These are phyloP conservation scores for Rousettus leschenaultii DNA, from an alignment of 2,113 vertebrate genomes.

Conservation along the genomic window DNA sequence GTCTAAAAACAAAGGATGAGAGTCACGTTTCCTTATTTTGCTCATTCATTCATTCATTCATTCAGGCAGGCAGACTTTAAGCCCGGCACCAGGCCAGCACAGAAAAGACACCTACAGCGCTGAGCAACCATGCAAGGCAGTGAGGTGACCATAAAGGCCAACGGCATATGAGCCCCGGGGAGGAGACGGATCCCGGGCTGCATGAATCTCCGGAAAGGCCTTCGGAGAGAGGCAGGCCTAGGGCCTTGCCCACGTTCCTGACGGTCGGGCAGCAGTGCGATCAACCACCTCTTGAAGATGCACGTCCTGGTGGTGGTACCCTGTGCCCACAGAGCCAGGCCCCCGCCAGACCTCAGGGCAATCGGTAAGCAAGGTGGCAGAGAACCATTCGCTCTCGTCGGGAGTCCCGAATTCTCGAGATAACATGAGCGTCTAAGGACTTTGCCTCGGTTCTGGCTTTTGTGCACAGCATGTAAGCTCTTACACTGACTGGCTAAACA, in stretches of 20 bases:
- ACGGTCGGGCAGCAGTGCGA: accelerated
- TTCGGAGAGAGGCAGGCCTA: neutral
- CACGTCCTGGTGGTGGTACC: neutral
- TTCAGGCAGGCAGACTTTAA: neutral
- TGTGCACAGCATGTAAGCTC: too few species aligned
- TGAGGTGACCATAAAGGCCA: accelerated
- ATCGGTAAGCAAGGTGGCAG: neutral
- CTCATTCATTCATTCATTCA: neutral
- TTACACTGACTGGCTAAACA: neutral
- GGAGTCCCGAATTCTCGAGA: neutral
- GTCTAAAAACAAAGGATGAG: neutral
- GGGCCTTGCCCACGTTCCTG: neutral
- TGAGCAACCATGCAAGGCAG: neutral
- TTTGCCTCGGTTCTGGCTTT: neutral
- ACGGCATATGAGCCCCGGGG: accelerated
- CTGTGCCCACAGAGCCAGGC: neutral
- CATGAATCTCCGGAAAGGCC: neutral
- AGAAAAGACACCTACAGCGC: neutral
- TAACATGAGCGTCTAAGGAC: accelerated
- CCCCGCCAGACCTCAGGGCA: neutral
- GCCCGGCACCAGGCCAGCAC: too few species aligned
- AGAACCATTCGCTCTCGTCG: accelerated
- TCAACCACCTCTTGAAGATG: neutral
- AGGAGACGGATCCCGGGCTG: too few species aligned
- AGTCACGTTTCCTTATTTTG: neutral